Evolutionary conservation across 2,888 invertebrate species (phyloP).

Genomic region (Ornithoptera priamus): DNA sequence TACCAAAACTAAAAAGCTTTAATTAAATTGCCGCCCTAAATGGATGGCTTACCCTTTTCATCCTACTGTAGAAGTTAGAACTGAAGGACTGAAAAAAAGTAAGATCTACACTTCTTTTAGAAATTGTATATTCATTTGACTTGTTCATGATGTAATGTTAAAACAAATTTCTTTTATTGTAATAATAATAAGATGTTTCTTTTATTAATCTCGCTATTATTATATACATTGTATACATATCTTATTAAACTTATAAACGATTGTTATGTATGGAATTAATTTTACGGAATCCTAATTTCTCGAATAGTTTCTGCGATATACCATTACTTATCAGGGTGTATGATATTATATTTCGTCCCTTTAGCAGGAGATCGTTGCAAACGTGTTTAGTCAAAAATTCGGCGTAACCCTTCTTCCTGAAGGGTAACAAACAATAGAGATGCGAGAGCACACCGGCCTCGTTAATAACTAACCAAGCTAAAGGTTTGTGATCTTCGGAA

Average conservation of each 20-base stretch:
- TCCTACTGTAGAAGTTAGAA: too few species aligned
- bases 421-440: slow-evolving; percentile 48
- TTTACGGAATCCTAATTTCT: slow-evolving; percentile 38
- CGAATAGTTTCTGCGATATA: slow-evolving; percentile 36
- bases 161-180: too few species aligned
- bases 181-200: too few species aligned
- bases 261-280: slow-evolving; percentile 37
- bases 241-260: slow-evolving; percentile 10
- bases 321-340: slow-evolving; percentile 38
- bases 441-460: slow-evolving; percentile 51
- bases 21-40: too few species aligned
- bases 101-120: too few species aligned
- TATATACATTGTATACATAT: too few species aligned
- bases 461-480: slow-evolving; percentile 50
- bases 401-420: slow-evolving; percentile 53
- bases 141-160: too few species aligned
- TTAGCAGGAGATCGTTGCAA: slow-evolving; percentile 36
- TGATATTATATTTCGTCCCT: slow-evolving; percentile 37
- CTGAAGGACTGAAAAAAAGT: too few species aligned
- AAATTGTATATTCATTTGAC: too few species aligned
- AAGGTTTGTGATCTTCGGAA: slow-evolving; percentile 33
- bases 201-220: too few species aligned
- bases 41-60: too few species aligned
- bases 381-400: slow-evolving; percentile 47
- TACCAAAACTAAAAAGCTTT: too few species aligned